A percentile compares a stretch with the other conserved stretches of the same genome.
These are phyloP conservation scores for Manduca sexta DNA, from an alignment of 1,140 invertebrate species.

Conservation along the genomic window DNA sequence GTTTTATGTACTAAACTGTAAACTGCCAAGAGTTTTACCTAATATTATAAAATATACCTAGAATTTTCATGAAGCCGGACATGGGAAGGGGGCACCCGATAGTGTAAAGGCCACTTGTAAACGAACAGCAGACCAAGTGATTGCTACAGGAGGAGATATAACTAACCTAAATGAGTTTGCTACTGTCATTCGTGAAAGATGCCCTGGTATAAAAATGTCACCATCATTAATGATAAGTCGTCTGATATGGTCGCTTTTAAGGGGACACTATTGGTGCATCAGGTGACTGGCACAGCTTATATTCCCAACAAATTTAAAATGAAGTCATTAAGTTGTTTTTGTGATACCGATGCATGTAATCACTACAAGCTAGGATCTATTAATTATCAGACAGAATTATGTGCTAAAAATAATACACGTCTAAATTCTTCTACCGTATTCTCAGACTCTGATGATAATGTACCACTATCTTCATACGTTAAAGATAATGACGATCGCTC, in stretches of 20 bases:
- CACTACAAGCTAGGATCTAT: constrained; percentile 17
- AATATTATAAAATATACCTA: constrained; percentile 8
- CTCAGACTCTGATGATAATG: constrained; percentile 19
- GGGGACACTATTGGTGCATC: constrained; percentile 17
- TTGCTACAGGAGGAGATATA: constrained; percentile 22
- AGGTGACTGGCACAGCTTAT: constrained; percentile 13
- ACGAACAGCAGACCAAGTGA: constrained; percentile 14
- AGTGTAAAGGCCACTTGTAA: constrained; percentile 15
- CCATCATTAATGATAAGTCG: constrained; percentile 13
- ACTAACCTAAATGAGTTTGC: constrained; percentile 24
- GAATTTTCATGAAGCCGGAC: constrained; percentile 14
- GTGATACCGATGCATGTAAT: constrained; percentile 6
- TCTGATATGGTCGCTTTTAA: constrained; percentile 22
- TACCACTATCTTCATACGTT: constrained; percentile 12
- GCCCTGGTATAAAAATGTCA: constrained; percentile 13
- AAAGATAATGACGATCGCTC: constrained; percentile 8
- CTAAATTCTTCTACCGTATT: constrained; percentile 14
- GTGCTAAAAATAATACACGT: constrained; percentile 10
- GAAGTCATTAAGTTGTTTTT: constrained; percentile 13
- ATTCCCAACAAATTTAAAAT: constrained; percentile 11
- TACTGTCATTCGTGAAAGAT: constrained; percentile 22
- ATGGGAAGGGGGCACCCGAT: constrained; percentile 12
- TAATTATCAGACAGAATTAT: constrained; percentile 11
- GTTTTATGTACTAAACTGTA: constrained; percentile 7
- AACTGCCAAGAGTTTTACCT: constrained; percentile 5